Conservation (phyloP, 2,797 vertebrate species). For the Oryzias dopingdopingensis region DNA sequence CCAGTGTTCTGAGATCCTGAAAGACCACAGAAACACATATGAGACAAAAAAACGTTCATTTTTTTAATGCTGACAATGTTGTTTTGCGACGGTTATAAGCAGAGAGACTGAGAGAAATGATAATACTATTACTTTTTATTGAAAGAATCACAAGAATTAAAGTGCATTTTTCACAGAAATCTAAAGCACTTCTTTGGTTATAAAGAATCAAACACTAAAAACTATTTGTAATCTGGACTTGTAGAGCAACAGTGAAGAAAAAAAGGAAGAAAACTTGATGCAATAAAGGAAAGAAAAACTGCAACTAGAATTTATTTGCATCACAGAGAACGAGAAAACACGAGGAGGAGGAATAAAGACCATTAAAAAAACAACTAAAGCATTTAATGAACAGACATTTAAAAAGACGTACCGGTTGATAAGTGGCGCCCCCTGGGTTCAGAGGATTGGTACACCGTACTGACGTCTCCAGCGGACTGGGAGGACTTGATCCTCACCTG, state of each 20-base stretch:
- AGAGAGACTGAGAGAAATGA: no score
- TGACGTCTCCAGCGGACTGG: constrained; percentile 91
- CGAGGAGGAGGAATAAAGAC: background rate
- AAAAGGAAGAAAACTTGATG: constrained; percentile 90
- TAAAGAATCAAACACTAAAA: constrained; percentile 55
- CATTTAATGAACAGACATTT: background rate
- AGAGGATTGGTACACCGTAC: constrained; percentile 82
- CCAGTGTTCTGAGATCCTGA: constrained; percentile 93
- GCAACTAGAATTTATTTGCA: constrained; percentile 38
- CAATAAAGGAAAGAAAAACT: constrained; percentile 88
- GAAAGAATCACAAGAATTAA: no score
- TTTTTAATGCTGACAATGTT: no score
- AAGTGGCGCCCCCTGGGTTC: constrained; percentile 91
- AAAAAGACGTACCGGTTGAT: constrained; percentile 84
- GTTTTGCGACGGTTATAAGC: no score
- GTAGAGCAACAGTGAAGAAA: constrained; percentile 85
- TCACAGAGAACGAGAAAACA: background rate
- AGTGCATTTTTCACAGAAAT: no score
- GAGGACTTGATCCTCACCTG: constrained; percentile 96
- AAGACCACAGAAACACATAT: constrained; percentile 3
- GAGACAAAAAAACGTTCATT: no score
- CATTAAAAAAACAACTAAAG: background rate
- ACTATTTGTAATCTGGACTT: constrained; percentile 78
- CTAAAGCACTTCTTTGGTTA: no score
- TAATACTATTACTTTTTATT: no score